Evolutionary conservation across 2,797 vertebrate genomes (phyloP).

Genomic region (Notolabrus celidotus): DNA sequence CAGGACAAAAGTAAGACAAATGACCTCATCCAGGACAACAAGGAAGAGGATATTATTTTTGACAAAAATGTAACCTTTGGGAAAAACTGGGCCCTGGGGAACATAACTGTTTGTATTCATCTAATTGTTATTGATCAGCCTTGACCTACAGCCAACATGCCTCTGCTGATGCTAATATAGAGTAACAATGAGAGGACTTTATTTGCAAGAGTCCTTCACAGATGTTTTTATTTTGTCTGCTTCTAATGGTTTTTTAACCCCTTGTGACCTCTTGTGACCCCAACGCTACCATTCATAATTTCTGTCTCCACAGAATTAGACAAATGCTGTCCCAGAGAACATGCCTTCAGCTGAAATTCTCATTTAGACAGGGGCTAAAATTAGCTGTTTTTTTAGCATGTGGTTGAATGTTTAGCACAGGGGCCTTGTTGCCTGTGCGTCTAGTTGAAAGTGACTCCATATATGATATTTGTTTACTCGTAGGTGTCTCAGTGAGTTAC

Average conservation of each 20-base stretch:
- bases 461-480: constrained; percentile 59
- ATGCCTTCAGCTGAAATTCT: too few species aligned
- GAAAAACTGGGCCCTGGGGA: too few species aligned
- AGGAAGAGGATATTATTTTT: too few species aligned
- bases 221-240: not conserved
- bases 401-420: constrained; percentile 58
- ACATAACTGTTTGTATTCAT: too few species aligned
- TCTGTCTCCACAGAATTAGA: not conserved
- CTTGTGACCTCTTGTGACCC: not conserved
- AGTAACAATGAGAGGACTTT: too few species aligned
- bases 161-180: too few species aligned
- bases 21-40: too few species aligned
- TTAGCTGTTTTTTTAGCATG: constrained; percentile 47
- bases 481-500: constrained; percentile 77
- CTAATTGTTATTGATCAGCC: too few species aligned
- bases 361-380: constrained; percentile 33
- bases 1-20: too few species aligned
- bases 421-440: not conserved
- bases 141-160: too few species aligned
- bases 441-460: constrained; percentile 69
- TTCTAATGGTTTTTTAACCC: constrained; percentile 1
- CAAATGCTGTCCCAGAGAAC: constrained; percentile 1
- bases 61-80: too few species aligned
- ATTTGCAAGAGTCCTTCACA: too few species aligned
- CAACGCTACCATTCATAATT: not conserved